Percentiles rank a stretch among this genome's conserved stretches.
phyloP scores from a whole-genome alignment of 2,797 vertebrate genomes.

The Tangara arthus region DNA sequence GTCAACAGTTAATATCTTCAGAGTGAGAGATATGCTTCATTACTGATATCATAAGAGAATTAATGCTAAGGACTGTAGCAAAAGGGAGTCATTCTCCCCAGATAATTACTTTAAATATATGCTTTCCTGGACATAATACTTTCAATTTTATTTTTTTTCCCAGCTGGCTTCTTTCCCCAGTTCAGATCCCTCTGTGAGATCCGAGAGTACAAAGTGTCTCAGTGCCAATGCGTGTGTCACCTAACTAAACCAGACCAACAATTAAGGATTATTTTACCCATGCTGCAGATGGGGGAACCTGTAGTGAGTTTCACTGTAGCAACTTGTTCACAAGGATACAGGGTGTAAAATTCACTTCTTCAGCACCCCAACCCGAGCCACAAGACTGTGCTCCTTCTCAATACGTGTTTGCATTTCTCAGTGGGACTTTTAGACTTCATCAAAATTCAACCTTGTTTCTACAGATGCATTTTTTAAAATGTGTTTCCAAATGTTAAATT shows the following conservation, averaged over 20 bases:
- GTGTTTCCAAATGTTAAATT: background rate
- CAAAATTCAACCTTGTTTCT: background rate
- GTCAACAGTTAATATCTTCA: background rate
- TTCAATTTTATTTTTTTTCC: background rate
- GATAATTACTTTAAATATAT: background rate
- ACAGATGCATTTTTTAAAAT: background rate
- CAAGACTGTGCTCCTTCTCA: background rate
- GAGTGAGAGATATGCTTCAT: background rate
- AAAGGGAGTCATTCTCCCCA: background rate
- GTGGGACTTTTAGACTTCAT: background rate
- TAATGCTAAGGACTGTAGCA: background rate
- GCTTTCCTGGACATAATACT: background rate
- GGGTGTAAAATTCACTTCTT: background rate
- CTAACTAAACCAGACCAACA: background rate
- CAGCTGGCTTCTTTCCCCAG: background rate
- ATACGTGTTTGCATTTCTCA: background rate
- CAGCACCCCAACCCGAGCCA: background rate
- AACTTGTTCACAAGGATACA: background rate
- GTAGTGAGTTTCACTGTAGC: background rate
- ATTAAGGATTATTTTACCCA: background rate
- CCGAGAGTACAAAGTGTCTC: background rate
- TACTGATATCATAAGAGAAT: background rate
- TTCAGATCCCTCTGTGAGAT: background rate
- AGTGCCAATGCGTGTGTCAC: accelerated
- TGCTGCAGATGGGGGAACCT: background rate